These are phyloP conservation scores for Palythoa caribaeorum DNA, from an alignment of 92 coral and sea anemone genomes.

Conservation along the genomic window DNA sequence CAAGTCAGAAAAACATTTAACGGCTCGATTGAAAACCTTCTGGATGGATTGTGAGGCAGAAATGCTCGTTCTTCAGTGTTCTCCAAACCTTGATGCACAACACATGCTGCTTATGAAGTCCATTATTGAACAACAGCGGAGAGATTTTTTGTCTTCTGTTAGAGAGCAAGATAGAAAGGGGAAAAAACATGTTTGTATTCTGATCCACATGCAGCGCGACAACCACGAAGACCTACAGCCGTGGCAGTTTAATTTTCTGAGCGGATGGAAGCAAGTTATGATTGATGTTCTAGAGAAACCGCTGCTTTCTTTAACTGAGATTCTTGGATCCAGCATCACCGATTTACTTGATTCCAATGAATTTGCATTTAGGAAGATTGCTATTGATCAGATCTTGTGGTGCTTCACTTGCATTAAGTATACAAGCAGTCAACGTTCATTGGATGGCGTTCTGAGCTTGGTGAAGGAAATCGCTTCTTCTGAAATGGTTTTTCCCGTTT, in stretches of 20 bases:
- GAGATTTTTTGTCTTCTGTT: constrained; percentile 45
- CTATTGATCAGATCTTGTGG: constrained; percentile 84
- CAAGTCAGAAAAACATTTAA: constrained; percentile 92
- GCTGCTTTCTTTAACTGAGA: constrained; percentile 67
- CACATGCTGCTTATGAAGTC: constrained; percentile 93
- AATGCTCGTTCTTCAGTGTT: constrained; percentile 87
- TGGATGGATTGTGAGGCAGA: constrained; percentile 74
- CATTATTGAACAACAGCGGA: constrained; percentile 88
- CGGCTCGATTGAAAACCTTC: constrained; percentile 79
- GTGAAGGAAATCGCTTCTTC: constrained; percentile 67
- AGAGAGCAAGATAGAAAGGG: constrained; percentile 12
- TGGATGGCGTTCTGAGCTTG: constrained; percentile 59
- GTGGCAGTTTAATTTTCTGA: constrained; percentile 96
- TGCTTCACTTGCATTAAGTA: constrained; percentile 94
- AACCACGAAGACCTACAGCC: constrained; percentile 52
- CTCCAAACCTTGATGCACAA: constrained; percentile 91
- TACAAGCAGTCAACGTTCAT: constrained; percentile 58
- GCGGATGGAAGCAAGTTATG: constrained; percentile 96
- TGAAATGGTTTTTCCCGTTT: constrained; percentile 60
- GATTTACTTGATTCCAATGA: constrained; percentile 68
- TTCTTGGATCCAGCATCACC: constrained; percentile 63
- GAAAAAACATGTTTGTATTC: constrained; percentile 88
- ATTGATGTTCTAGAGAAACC: constrained; percentile 89
- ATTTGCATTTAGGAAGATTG: constrained; percentile 77
- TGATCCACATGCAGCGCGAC: constrained; percentile 87